These are phyloP conservation scores for Stegophylla sp. DNA, from an alignment of 2,888 invertebrate species.

Conservation along the genomic window DNA sequence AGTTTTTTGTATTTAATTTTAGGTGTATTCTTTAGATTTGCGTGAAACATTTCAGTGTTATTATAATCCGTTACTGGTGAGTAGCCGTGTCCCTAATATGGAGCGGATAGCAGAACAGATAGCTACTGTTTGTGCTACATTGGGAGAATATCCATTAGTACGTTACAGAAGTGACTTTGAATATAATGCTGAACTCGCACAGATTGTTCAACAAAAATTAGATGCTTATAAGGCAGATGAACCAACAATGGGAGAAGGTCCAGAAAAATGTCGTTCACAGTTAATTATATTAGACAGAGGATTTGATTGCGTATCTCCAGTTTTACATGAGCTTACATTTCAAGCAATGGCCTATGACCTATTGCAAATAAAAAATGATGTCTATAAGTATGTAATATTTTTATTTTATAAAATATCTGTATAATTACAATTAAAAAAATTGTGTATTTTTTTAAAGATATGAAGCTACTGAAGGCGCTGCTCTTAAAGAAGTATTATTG, in stretches of 20 bases:
- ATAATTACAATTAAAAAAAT: too few species aligned
- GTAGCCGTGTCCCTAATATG: constrained; percentile 85
- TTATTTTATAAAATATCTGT: background rate
- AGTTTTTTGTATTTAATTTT: constrained; percentile 60
- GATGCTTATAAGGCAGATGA: constrained; percentile 99
- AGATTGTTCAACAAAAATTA: constrained; percentile 96
- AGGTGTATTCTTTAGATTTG: constrained; percentile 96
- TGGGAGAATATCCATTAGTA: constrained; percentile 96
- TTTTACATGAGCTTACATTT: constrained; percentile 95
- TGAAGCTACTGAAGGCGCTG: constrained; percentile 83
- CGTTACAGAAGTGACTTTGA: constrained; percentile 96
- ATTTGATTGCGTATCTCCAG: constrained; percentile 95
- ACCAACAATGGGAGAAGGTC: constrained; percentile 99
- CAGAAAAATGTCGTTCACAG: constrained; percentile 95
- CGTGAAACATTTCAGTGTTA: constrained; percentile 95
- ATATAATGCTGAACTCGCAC: constrained; percentile 94
- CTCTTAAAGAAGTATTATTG: constrained; percentile 90
- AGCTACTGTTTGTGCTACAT: constrained; percentile 96
- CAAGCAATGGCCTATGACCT: constrained; percentile 99
- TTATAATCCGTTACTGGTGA: constrained; percentile 88
- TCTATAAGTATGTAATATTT: constrained; percentile 79
- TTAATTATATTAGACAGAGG: constrained; percentile 95
- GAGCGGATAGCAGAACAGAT: constrained; percentile 99
- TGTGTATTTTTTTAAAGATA: constrained; percentile 78
- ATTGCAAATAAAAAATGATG: constrained; percentile 96